phyloP scores from a whole-genome alignment of 2,113 vertebrate species.

The Oryzias melastigma region DNA sequence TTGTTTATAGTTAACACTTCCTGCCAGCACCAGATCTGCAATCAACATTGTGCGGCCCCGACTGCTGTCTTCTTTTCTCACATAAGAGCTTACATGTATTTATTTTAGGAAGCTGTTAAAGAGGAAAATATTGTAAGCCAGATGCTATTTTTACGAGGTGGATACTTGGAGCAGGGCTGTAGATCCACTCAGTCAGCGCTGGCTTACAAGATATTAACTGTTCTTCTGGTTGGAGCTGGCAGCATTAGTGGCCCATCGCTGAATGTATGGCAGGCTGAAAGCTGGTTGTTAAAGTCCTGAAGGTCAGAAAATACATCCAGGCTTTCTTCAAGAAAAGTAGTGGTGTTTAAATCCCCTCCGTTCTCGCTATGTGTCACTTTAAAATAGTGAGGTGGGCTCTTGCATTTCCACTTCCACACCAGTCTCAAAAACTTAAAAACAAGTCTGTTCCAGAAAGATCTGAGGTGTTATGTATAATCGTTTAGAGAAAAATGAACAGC shows the following conservation, averaged over 20 bases:
- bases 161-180: constrained; percentile 63
- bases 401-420: constrained; percentile 18
- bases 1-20: constrained; percentile 17
- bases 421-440: neutral
- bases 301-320: constrained; percentile 62
- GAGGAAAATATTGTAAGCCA: constrained; percentile 50
- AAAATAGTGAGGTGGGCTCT: constrained; percentile 27
- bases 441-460: neutral
- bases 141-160: constrained; percentile 71
- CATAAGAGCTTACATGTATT: constrained; percentile 39
- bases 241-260: constrained; percentile 59
- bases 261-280: constrained; percentile 61
- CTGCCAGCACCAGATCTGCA: constrained; percentile 32
- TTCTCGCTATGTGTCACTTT: constrained; percentile 26
- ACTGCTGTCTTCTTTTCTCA: constrained; percentile 32
- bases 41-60: constrained; percentile 23
- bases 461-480: neutral
- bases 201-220: constrained; percentile 80
- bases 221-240: constrained; percentile 65
- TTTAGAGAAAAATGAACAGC: too few species aligned
- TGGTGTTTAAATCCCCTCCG: constrained; percentile 37
- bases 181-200: constrained; percentile 68
- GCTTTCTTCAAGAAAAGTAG: constrained; percentile 50
- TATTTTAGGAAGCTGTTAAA: constrained; percentile 59
- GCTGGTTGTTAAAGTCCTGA: constrained; percentile 60